Evolutionary conservation across 2,797 vertebrate species (phyloP), one percentile per base, ranked within the genome.

Genomic region (Leuciscus waleckii): DNA sequence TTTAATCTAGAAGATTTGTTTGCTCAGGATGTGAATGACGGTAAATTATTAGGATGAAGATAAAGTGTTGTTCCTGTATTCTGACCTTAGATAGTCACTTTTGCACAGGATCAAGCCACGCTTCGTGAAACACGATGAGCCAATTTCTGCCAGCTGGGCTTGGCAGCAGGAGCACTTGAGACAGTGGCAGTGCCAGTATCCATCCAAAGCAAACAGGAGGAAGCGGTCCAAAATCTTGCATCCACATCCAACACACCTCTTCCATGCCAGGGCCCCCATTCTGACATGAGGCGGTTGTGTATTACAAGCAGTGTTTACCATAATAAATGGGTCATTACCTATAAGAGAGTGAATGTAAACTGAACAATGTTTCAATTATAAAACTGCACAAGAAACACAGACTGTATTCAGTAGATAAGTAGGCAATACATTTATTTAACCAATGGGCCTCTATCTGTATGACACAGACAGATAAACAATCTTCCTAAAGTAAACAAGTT

Each of bases 51-150:
- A 11, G 7, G 29, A 35, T 58, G 21, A 29, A 8, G 10, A 79
- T 26, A 51, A 51, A 54, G 43, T 49, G 14, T 75, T 37, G 43
- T 69, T 70, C 26, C 35, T 39, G 39, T 76, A 70, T 19, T 75
- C 95, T 93, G 93, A 96, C 96, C 96, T 96, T 94, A 96, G 96
- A 92, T 96, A 96, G 94, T 96, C 96, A 89, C 95, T 96, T 92
- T 95, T 95, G 95, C 96, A 96, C 86, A 96, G 95, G 87, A 96
- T 96, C 96, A 96, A 96, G 84, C 95, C 96, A 85, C 95, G 95
- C 92, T 96, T 96, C 86, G 96, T 96, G 91, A 96, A 96, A 92
- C 96, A 96, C 70, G 96, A 96, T 75, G 96, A 96, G 90, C 96
- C 96, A 85, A 96, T 96, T 92, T 96, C 96, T 39, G 95, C 95